Evolutionary conservation across 2,113 vertebrate genomes (phyloP), one percentile per base, ranked within the genome.

Genomic region (Chamaea fasciata): DNA sequence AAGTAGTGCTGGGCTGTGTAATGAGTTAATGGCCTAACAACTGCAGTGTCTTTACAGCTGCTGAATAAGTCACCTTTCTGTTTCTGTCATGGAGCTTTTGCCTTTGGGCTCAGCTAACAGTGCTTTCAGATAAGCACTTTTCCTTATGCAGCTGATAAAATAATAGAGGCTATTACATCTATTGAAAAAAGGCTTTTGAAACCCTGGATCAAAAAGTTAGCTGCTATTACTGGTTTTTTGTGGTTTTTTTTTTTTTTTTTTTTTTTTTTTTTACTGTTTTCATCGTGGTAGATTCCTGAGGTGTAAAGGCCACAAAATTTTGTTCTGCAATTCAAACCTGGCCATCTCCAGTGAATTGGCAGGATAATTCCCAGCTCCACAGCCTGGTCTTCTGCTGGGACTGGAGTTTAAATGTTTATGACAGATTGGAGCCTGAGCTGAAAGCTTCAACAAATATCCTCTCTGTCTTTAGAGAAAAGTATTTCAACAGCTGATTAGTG

Each of bases 401-500:
- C 42, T 50, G 59, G 55, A 59, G n/a, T 49, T 4, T 47, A 44
- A 84, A 55, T 44, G 13, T 39, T 79, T 81, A 2, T 37, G 63
- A 69, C 49, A 79, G 31, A 75, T 23, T n/a, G 31, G 31, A 39
- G 49, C 35, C 39, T 65, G 53, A 62, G 92, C 28, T 88, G 55
- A 69, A 82, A 73, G 55, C 65, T 64, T 82, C 65, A 52, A 13
- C 6, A 57, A 64, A 6, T 39, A 56, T 37, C 33, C 20, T 37
- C 65, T 59, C 18, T 73, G 67, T 73, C 82, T 69, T 59, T 7
- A 60, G 39, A 27, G 50, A n/a, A 76, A 85, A 90, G 27, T 62
- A 16, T 86, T 94, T 91, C 67, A 90, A 47, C 88, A 93, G 75
- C 83, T 92, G 64, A 86, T 94, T 69, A 86, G 71, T n/a, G 52